Percentiles rank a stretch among this genome's conserved stretches.
Conservation (phyloP, 2,888 invertebrate genomes). For the Priocnemis perturbator region DNA sequence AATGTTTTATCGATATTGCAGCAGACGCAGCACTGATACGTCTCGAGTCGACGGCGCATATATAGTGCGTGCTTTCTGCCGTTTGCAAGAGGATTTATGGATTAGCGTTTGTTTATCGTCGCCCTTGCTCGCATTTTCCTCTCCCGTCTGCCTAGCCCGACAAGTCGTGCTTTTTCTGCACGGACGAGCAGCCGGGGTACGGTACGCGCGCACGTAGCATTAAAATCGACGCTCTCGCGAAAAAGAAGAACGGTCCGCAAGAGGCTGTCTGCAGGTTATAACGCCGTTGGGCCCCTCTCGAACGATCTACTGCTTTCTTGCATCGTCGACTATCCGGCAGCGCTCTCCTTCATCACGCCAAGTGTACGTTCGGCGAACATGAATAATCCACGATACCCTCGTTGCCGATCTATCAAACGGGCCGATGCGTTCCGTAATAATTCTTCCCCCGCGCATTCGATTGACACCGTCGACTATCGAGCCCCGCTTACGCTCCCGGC, state of each 20-base stretch:
- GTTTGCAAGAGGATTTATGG: conserved; percentile 67
- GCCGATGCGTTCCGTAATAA: no score
- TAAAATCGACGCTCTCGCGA: conserved; percentile 41
- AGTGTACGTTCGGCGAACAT: background rate
- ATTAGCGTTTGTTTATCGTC: conserved; percentile 67
- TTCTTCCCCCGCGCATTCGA: no score
- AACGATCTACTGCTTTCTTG: background rate
- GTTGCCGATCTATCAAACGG: no score
- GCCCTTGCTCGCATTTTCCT: conserved; percentile 58
- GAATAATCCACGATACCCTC: background rate
- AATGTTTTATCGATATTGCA: conserved; percentile 71
- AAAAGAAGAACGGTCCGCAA: conserved; percentile 7
- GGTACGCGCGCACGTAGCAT: conserved; percentile 19
- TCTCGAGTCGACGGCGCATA: conserved; percentile 58
- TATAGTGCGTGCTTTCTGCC: conserved; percentile 64
- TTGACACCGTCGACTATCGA: no score
- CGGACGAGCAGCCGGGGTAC: no score
- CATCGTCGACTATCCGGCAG: conserved; percentile 2
- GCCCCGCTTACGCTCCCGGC: background rate
- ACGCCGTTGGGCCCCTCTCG: background rate
- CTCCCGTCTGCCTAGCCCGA: conserved; percentile 17
- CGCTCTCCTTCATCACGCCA: conserved; percentile 3
- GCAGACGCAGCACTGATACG: conserved; percentile 61
- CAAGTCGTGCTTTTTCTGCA: conserved; percentile 9
- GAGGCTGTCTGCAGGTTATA: background rate